Evolutionary conservation across 2,888 invertebrate species (phyloP).

Genomic region (Phyto melanocephala): DNA sequence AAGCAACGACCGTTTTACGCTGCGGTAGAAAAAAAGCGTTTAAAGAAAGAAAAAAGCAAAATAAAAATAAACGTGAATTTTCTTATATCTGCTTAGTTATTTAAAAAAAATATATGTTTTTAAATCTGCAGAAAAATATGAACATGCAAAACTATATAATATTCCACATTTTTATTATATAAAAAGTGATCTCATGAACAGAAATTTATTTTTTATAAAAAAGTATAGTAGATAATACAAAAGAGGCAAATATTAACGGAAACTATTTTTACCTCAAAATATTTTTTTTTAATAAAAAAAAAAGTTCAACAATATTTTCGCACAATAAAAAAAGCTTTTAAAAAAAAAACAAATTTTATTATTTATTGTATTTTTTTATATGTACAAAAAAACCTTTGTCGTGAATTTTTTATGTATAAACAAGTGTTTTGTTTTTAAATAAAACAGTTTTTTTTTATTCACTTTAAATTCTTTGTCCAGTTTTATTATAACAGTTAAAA

Average conservation of each 20-base stretch:
- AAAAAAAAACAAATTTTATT: neutral
- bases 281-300: neutral
- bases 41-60: constrained; percentile 53
- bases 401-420: constrained; percentile 14
- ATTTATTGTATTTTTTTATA: neutral
- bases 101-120: constrained; percentile 1
- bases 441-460: no score
- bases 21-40: constrained; percentile 66
- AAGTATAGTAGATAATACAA: neutral
- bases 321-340: neutral
- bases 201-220: neutral
- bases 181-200: constrained; percentile 42
- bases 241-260: constrained; percentile 18
- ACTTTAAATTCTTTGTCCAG: constrained; percentile 29
- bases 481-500: constrained; percentile 18
- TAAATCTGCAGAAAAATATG: constrained; percentile 3
- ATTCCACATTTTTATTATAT: constrained; percentile 17
- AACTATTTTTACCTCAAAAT: constrained; percentile 46
- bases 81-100: neutral
- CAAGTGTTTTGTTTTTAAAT: constrained; percentile 42
- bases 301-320: constrained; percentile 57
- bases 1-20: constrained; percentile 69
- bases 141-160: neutral
- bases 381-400: neutral
- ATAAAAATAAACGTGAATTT: constrained; percentile 60